Base-by-base conservation (phyloP, 2,797 vertebrate genomes). In the Phalloptychus januarius region DNA sequence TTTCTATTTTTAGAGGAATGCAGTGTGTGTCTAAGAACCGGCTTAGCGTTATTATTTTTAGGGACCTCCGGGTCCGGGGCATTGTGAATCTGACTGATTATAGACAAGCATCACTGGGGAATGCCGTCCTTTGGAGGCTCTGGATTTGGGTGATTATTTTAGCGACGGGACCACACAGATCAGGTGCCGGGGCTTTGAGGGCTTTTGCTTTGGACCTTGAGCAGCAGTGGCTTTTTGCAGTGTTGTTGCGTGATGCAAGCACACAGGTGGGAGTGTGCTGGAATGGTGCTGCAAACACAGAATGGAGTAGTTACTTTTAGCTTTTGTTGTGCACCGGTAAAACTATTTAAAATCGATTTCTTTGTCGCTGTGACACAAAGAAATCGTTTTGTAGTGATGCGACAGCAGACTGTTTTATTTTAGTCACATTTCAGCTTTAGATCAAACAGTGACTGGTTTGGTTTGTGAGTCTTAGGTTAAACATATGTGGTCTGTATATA, bases 21-120 rank as follows among this genome's bases (percentile, higher is more conserved):
- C 72, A 71, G 76, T 48, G 61, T 40, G 46, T 18, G 23, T 65
- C 42, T 70, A 85, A 76, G 85, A 87, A 79, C 72, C 61, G 78
- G 54, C 28, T 79, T 76, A 10, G 79, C 0, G 50, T 72, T 91
- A 90, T 91, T 87, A 90, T 91, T 87, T 85, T 88, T 81, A 87
- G 86, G 44, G 13, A 10, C 50, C 38, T 0, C 46, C 67, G 52
- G 18, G n/a, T 84, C 77, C 4, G 18, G 33, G 79, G 72, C 80
- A 74, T 81, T 88, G 69, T 23, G 2, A 46, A 65, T 83, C 36
- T 71, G 81, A 87, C 61, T 16, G 56, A 81, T 77, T n/a, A 82
- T 80, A 72, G 78, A 69, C 4, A 28, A 79, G 76, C 33, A 52
- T 84, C 79, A 84, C 71, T 18, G 5, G 78, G 88, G 87, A 86